phyloP scores from a whole-genome alignment of 1,140 invertebrate species.

The Pemphigus obesinymphae region DNA sequence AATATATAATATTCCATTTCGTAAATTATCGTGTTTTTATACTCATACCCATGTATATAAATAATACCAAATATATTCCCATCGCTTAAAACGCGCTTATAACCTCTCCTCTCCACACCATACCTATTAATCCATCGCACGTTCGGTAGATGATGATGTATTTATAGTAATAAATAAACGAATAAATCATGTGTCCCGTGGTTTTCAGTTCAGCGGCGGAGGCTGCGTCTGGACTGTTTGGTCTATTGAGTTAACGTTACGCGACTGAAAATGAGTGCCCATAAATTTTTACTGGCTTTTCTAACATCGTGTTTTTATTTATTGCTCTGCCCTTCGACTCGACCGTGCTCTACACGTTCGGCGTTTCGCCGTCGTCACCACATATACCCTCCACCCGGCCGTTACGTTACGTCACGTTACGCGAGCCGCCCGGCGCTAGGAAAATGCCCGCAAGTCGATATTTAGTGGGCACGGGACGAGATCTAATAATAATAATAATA shows the following conservation, averaged over 20 bases:
- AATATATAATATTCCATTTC: no score
- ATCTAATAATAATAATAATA: no score
- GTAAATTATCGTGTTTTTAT: no score
- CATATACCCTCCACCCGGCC: background rate
- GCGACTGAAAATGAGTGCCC: conserved; percentile 12
- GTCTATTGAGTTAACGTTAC: conserved; percentile 8
- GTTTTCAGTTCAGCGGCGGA: background rate
- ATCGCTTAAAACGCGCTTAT: no score
- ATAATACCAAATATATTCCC: no score
- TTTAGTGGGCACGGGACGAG: background rate
- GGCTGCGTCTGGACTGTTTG: background rate
- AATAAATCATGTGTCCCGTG: background rate
- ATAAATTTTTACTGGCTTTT: conserved; percentile 29
- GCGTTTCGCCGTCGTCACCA: background rate
- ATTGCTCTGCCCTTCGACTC: background rate
- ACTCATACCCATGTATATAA: no score
- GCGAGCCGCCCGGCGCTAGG: background rate
- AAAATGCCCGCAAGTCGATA: background rate
- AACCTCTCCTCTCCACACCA: no score
- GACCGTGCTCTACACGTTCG: background rate
- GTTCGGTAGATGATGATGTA: background rate
- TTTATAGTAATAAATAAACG: background rate
- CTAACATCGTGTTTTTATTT: conserved; percentile 19
- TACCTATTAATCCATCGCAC: background rate
- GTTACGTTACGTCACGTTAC: background rate